Conservation (phyloP, 2,888 invertebrate species). For the Hyles lineata region DNA sequence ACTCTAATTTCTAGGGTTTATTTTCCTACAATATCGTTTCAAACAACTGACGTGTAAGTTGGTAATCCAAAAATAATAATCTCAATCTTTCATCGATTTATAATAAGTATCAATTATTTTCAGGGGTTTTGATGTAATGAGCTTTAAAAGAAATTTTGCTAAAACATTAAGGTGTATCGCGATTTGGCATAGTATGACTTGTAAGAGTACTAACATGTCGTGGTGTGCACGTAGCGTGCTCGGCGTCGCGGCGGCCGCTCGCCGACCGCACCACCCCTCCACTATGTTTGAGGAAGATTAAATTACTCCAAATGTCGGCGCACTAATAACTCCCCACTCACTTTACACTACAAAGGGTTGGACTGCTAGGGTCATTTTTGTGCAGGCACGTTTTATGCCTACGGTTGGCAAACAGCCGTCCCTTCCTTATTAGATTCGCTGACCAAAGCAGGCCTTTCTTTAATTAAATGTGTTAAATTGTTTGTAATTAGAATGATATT, state of each 20-base stretch:
- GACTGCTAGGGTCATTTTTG: slow-evolving; percentile 48
- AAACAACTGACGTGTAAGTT: too few relatives aligned
- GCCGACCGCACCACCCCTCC: slow-evolving; percentile 39
- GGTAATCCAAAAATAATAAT: too few relatives aligned
- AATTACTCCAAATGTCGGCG: slow-evolving; percentile 66
- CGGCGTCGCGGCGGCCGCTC: slow-evolving; percentile 41
- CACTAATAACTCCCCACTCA: slow-evolving; percentile 50
- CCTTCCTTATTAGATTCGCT: slow-evolving; percentile 33
- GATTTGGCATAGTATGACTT: slow-evolving; percentile 45
- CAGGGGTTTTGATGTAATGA: slow-evolving; percentile 24
- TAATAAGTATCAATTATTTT: too few relatives aligned
- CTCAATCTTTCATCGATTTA: too few relatives aligned
- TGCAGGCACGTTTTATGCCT: slow-evolving; percentile 48
- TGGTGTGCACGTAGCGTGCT: slow-evolving; percentile 48
- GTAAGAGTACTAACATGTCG: slow-evolving; percentile 53
- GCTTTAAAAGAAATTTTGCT: slow-evolving; percentile 43
- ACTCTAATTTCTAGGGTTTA: too few relatives aligned
- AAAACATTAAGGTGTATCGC: slow-evolving; percentile 50
- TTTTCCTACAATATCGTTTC: too few relatives aligned
- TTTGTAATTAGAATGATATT: too few relatives aligned
- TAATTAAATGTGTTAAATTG: slow-evolving; percentile 7
- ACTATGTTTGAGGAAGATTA: slow-evolving; percentile 64
- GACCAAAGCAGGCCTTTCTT: background rate
- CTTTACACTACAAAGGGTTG: slow-evolving; percentile 48
- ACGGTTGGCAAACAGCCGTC: slow-evolving; percentile 49